These are phyloP conservation scores for Atta texana DNA, from an alignment of 1,140 invertebrate species.

Conservation along the genomic window DNA sequence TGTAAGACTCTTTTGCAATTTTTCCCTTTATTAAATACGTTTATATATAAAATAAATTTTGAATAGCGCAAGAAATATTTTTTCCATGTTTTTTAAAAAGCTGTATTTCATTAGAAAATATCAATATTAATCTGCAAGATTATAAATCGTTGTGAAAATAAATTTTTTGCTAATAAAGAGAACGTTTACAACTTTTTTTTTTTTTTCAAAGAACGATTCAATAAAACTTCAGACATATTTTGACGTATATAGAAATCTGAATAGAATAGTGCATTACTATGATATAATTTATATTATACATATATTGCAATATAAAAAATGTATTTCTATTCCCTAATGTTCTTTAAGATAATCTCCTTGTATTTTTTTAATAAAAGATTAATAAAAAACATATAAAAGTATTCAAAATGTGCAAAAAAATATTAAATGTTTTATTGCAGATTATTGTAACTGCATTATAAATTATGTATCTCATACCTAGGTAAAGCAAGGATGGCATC, in stretches of 20 bases:
- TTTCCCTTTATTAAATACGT: background rate
- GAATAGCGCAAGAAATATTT: background rate
- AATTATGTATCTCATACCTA: constrained; percentile 80
- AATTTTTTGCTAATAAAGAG: background rate
- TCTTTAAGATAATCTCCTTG: background rate
- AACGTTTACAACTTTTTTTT: background rate
- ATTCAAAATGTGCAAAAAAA: background rate
- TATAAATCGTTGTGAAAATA: background rate
- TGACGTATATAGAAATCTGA: background rate
- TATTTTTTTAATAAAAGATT: background rate
- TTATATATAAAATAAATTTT: background rate
- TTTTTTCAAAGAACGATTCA: background rate
- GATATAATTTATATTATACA: background rate
- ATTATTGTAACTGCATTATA: background rate
- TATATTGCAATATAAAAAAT: background rate
- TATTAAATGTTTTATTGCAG: background rate
- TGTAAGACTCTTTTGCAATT: background rate
- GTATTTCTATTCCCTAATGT: background rate
- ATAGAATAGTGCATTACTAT: background rate
- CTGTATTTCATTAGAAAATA: background rate
- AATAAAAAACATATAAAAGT: background rate
- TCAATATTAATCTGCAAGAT: background rate
- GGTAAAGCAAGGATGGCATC: constrained; percentile 87
- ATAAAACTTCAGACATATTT: background rate
- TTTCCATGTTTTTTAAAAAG: background rate